These are phyloP conservation scores for Agrochola lychnidis DNA, from an alignment of 2,888 invertebrate species.

Conservation along the genomic window DNA sequence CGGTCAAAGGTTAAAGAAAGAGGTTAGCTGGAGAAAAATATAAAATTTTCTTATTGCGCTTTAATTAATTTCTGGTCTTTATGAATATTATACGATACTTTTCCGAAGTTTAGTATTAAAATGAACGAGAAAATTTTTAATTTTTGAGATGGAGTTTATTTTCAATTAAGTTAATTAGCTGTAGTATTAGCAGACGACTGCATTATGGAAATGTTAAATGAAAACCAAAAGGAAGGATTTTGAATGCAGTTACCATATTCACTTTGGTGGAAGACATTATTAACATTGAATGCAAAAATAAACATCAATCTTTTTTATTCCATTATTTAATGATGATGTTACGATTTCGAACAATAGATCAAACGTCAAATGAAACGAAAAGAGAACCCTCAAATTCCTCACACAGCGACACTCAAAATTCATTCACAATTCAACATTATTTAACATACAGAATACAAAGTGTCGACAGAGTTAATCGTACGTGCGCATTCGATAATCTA, in stretches of 20 bases:
- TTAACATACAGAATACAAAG: conserved; percentile 45
- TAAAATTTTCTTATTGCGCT: conserved; percentile 60
- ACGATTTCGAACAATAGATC: neutral
- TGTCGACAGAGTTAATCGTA: conserved; percentile 65
- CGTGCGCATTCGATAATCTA: conserved; percentile 71
- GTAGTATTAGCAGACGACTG: neutral
- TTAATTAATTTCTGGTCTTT: conserved; percentile 68
- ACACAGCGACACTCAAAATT: conserved; percentile 16
- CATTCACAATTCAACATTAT: conserved; percentile 44
- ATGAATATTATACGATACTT: conserved; percentile 61
- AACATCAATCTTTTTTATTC: neutral
- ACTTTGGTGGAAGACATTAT: neutral
- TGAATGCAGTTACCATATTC: neutral
- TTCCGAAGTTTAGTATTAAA: conserved; percentile 35
- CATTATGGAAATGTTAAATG: neutral
- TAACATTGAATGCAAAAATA: neutral
- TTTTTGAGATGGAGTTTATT: conserved; percentile 23
- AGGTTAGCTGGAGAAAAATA: conserved; percentile 67
- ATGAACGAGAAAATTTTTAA: conserved; percentile 17
- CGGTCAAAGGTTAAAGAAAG: conserved; percentile 82
- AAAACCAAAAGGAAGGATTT: conserved; percentile 1
- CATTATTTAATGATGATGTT: neutral
- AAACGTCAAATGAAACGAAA: conserved; percentile 3
- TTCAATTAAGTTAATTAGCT: conserved; percentile 42
- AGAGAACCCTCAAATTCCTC: neutral